Evolutionary conservation across 2,888 invertebrate genomes (phyloP).

Genomic region (Chaetogeoica ovagalla): DNA sequence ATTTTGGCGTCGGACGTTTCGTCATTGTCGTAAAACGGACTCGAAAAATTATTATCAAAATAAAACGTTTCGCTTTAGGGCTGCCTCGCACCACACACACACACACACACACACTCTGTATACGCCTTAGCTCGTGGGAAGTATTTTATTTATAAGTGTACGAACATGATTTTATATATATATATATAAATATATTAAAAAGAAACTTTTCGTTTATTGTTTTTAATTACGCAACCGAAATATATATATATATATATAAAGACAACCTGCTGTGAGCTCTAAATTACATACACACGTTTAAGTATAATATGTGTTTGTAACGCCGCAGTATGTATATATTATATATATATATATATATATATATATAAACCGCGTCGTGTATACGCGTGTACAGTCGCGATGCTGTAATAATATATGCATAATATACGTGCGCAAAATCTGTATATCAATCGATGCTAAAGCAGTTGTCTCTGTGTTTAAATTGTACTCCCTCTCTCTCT

Average conservation of each 20-base stretch:
- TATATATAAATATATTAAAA: too few relatives aligned
- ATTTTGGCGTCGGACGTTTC: neutral
- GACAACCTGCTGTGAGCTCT: slow-evolving; percentile 21
- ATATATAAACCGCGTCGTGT: too few relatives aligned
- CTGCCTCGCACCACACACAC: slow-evolving; percentile 4
- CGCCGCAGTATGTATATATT: too few relatives aligned
- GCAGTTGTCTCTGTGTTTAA: neutral
- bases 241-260: too few relatives aligned
- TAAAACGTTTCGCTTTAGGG: slow-evolving; percentile 20
- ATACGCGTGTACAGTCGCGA: neutral
- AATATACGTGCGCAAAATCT: neutral
- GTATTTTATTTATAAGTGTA: neutral
- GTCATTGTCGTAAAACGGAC: neutral
- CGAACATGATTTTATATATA: too few relatives aligned
- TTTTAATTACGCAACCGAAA: neutral
- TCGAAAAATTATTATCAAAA: neutral
- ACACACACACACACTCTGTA: too few relatives aligned
- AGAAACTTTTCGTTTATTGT: neutral
- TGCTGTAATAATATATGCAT: neutral
- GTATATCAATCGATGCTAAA: slow-evolving; percentile 29
- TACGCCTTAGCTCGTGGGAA: neutral
- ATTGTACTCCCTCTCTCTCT: too few relatives aligned
- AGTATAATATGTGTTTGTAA: too few relatives aligned
- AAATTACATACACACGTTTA: neutral
- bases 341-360: too few relatives aligned